These are phyloP conservation scores for Myotis davidii DNA, from an alignment of 2,113 vertebrate genomes.

Conservation along the genomic window DNA sequence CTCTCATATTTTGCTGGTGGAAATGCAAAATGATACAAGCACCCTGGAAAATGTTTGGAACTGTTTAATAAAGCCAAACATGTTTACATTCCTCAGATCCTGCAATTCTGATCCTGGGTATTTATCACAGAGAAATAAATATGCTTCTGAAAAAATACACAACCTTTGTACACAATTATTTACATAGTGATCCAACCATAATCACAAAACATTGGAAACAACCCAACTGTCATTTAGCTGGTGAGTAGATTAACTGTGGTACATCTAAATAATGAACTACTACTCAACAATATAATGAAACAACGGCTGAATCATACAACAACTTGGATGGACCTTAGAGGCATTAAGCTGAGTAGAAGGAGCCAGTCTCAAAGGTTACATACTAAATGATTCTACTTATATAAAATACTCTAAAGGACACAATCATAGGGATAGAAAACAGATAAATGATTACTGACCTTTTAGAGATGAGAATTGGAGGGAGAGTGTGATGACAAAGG, in stretches of 20 bases:
- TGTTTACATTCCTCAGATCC: neutral
- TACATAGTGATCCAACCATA: neutral
- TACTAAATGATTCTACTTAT: neutral
- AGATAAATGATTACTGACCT: neutral
- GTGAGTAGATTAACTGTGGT: neutral
- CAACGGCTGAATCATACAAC: neutral
- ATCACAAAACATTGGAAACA: neutral
- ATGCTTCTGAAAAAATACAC: neutral
- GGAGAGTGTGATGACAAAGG: neutral
- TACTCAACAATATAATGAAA: neutral
- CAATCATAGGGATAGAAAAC: neutral
- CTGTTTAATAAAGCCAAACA: neutral
- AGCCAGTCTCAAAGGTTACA: neutral
- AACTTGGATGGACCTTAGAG: neutral
- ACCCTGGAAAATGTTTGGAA: neutral
- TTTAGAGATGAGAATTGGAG: neutral
- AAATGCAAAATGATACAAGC: neutral
- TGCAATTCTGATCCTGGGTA: neutral
- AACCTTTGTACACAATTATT: constrained; percentile 6
- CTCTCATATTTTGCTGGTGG: neutral
- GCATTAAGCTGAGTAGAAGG: neutral
- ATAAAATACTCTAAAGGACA: neutral
- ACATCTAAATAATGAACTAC: neutral
- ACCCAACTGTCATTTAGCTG: constrained; percentile 5
- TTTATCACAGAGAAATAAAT: constrained; percentile 28